Conservation (phyloP, 2,113 vertebrate genomes). For the Setophaga kirtlandii region DNA sequence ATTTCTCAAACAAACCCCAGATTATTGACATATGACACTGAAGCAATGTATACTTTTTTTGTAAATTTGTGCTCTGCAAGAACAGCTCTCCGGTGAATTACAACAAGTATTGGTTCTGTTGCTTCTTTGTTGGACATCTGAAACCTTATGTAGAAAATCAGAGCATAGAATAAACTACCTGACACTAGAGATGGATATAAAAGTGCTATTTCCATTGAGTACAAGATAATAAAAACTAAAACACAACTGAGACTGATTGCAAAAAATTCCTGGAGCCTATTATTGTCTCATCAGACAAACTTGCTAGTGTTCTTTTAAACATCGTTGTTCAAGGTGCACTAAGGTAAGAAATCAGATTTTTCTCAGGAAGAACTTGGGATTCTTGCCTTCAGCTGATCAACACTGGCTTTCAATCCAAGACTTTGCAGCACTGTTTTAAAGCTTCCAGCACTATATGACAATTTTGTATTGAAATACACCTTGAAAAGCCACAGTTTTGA, state of each 20-base stretch:
- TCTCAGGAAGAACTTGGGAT: neutral
- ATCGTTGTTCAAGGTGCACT: neutral
- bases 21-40: conserved; percentile 82
- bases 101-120: neutral
- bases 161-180: neutral
- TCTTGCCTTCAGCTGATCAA: neutral
- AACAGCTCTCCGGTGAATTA: neutral
- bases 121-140: neutral
- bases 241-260: neutral
- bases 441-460: neutral
- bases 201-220: neutral
- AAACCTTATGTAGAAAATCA: neutral
- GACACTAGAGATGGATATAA: neutral
- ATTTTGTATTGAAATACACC: neutral
- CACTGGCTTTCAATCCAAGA: neutral
- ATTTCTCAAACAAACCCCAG: conserved; percentile 78
- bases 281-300: neutral
- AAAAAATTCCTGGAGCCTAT: neutral
- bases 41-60: neutral
- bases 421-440: neutral
- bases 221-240: neutral
- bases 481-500: neutral
- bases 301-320: neutral
- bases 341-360: neutral
- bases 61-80: neutral